A percentile compares a stretch with the other conserved stretches of the same genome.
Conservation (phyloP, 2,113 vertebrate genomes). For the Mastomys coucha region DNA sequence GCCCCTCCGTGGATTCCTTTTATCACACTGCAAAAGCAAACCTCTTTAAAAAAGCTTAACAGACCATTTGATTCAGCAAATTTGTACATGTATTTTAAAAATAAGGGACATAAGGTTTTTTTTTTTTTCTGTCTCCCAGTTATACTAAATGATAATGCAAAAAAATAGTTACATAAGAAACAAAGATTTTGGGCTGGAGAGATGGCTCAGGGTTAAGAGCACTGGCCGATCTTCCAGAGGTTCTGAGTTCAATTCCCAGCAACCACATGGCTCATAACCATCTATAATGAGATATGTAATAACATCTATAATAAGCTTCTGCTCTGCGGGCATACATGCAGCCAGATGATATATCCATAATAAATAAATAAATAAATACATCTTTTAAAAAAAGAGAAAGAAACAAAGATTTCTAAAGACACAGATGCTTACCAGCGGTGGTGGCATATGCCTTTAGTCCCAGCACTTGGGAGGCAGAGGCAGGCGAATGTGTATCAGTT, state of each 20-base stretch:
- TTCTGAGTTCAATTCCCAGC: too few species aligned
- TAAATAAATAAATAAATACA: too few species aligned
- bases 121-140: not conserved
- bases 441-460: not conserved
- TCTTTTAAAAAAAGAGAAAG: not conserved
- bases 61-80: constrained; percentile 52
- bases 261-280: too few species aligned
- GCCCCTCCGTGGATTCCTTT: not conserved
- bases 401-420: constrained; percentile 58
- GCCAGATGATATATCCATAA: too few species aligned
- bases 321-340: too few species aligned
- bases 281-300: too few species aligned
- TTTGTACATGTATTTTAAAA: constrained; percentile 71
- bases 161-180: constrained; percentile 64
- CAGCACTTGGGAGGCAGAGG: not conserved
- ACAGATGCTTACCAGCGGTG: not conserved
- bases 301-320: too few species aligned
- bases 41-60: constrained; percentile 60
- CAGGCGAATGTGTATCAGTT: not conserved
- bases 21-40: not conserved
- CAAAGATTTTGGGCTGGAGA: not conserved
- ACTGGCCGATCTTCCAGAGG: too few species aligned
- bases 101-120: constrained; percentile 21
- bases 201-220: too few species aligned
- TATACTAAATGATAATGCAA: constrained; percentile 56